Evolutionary conservation across 2,797 vertebrate species (phyloP).

Genomic region (Toxotes lorentzi): DNA sequence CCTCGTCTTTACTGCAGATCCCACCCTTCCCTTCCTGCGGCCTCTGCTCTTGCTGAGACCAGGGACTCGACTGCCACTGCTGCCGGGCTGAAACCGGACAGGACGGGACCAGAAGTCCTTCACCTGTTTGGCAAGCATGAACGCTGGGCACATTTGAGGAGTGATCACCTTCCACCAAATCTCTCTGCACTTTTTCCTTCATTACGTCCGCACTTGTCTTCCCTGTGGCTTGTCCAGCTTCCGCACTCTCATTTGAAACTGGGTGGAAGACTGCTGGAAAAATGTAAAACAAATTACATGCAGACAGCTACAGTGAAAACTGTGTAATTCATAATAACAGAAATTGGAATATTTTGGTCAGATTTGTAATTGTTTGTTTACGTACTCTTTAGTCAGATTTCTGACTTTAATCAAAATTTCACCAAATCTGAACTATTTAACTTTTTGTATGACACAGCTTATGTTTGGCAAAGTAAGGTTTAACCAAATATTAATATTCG

Average conservation of each 20-base stretch:
- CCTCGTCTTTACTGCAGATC: slow-evolving; percentile 65
- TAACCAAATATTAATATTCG: too few relatives aligned
- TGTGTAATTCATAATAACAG: background rate
- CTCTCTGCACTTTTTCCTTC: slow-evolving; percentile 63
- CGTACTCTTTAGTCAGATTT: too few relatives aligned
- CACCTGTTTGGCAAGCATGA: slow-evolving; percentile 38
- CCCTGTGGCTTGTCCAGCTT: background rate
- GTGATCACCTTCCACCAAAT: slow-evolving; percentile 1
- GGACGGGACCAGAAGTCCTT: slow-evolving; percentile 37
- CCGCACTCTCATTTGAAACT: slow-evolving; percentile 33
- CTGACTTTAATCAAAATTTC: too few relatives aligned
- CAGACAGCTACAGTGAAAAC: background rate
- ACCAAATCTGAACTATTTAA: background rate
- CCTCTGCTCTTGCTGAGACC: slow-evolving; percentile 72
- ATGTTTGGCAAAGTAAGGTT: too few relatives aligned
- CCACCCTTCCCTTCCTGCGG: slow-evolving; percentile 69
- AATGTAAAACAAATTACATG: slow-evolving; percentile 15
- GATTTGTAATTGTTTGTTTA: too few relatives aligned
- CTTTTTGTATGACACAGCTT: background rate
- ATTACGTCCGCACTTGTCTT: slow-evolving; percentile 45
- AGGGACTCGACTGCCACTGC: slow-evolving; percentile 87
- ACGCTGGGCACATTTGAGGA: slow-evolving; percentile 24
- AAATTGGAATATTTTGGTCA: too few relatives aligned
- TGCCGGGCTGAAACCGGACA: slow-evolving; percentile 78
- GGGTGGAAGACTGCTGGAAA: slow-evolving; percentile 58